phyloP scores from a whole-genome alignment of 1,140 invertebrate species.

The Macrosteles quadrilineatus region DNA sequence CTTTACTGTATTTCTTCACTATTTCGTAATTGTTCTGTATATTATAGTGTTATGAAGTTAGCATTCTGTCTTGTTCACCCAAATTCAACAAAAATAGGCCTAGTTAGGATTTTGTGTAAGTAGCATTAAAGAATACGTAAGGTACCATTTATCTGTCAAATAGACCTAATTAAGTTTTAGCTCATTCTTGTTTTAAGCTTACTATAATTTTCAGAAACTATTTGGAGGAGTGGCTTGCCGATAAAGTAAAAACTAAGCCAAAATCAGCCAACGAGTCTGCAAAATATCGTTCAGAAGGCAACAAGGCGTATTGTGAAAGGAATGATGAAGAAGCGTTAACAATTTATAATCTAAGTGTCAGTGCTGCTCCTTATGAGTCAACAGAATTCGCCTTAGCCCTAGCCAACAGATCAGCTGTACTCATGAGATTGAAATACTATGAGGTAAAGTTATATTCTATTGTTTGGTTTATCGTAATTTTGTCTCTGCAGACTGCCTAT shows the following conservation, averaged over 20 bases:
- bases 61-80: no score
- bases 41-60: no score
- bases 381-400: conserved; percentile 49
- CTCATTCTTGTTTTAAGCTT: no score
- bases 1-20: no score
- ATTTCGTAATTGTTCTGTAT: no score
- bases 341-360: conserved; percentile 50
- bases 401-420: conserved; percentile 53
- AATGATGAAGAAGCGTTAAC: conserved; percentile 46
- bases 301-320: conserved; percentile 49
- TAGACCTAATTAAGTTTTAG: no score
- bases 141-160: no score
- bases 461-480: no score
- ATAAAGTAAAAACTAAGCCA: conserved; percentile 30
- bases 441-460: conserved; percentile 38
- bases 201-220: conserved; percentile 23
- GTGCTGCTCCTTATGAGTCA: conserved; percentile 46
- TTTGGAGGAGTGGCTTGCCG: conserved; percentile 21
- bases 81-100: no score
- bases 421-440: conserved; percentile 49
- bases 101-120: no score
- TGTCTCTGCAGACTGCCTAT: no score
- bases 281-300: conserved; percentile 46
- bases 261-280: conserved; percentile 44
- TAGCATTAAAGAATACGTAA: no score